Percentiles rank a stretch among this genome's conserved stretches.
Conservation (phyloP, 2,888 invertebrate genomes). For the Diarsia mendica region DNA sequence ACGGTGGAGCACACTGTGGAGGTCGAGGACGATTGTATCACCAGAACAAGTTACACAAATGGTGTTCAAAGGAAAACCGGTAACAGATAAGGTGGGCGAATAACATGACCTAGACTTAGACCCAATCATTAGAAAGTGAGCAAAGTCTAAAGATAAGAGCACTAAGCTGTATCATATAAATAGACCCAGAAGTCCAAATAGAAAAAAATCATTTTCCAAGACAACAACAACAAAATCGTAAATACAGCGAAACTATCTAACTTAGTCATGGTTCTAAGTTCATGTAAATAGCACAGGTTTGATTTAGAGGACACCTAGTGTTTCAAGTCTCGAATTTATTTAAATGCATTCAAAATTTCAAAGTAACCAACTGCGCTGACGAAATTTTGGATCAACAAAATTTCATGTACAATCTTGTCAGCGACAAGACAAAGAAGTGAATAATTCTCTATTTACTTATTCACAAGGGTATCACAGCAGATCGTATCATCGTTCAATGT, state of each 20-base stretch:
- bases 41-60: conserved; percentile 1
- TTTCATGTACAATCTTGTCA: neutral
- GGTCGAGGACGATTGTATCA: no score
- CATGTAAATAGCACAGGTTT: neutral
- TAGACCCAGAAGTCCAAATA: neutral
- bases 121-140: neutral
- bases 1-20: no score
- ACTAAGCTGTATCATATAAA: neutral
- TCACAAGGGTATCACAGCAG: neutral
- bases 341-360: neutral
- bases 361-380: neutral
- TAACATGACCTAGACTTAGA: conserved; percentile 4
- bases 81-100: neutral
- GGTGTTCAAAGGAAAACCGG: neutral
- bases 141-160: neutral
- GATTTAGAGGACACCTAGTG: neutral
- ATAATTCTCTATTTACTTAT: neutral
- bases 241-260: neutral
- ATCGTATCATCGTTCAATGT: neutral
- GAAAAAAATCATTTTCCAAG: no score
- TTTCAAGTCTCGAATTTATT: neutral
- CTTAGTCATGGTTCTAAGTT: neutral
- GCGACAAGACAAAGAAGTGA: neutral
- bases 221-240: neutral
- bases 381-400: neutral